phyloP scores from a whole-genome alignment of 2,888 invertebrate species.

The Metalampra italica region DNA sequence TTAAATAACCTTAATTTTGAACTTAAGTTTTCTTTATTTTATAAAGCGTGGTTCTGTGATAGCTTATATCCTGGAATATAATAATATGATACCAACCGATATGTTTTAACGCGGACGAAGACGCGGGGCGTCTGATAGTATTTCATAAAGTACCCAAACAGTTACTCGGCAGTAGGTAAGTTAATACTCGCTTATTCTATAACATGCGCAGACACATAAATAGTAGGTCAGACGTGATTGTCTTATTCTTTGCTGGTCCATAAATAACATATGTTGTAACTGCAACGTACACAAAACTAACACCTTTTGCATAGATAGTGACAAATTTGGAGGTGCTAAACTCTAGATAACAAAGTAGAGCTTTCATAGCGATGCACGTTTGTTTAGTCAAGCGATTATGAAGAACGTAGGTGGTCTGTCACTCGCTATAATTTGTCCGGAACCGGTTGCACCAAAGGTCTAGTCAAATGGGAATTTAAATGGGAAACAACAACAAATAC shows the following conservation, averaged over 20 bases:
- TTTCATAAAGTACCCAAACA: neutral
- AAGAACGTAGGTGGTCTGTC: neutral
- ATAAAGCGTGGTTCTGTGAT: too few species aligned
- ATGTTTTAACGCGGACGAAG: too few species aligned
- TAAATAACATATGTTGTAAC: constrained; percentile 20
- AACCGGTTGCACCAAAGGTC: constrained; percentile 13
- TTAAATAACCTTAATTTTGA: too few species aligned
- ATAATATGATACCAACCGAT: too few species aligned
- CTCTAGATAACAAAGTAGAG: constrained; percentile 36
- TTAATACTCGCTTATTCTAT: neutral
- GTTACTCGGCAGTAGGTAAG: constrained; percentile 1
- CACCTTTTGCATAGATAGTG: constrained; percentile 25
- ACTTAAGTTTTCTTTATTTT: too few species aligned
- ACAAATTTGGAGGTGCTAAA: constrained; percentile 36
- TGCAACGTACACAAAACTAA: constrained; percentile 24
- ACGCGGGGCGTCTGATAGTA: too few species aligned
- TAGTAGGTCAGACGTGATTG: constrained; percentile 25
- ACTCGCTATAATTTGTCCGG: constrained; percentile 30
- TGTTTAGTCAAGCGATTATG: neutral
- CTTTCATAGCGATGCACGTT: constrained; percentile 27
- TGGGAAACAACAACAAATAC: too few species aligned
- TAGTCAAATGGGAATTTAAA: too few species aligned
- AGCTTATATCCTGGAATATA: too few species aligned
- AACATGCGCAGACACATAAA: constrained; percentile 5
- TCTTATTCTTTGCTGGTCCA: constrained; percentile 15